phyloP scores from a whole-genome alignment of 1,140 invertebrate genomes.

The Megalonaias nervosa region DNA sequence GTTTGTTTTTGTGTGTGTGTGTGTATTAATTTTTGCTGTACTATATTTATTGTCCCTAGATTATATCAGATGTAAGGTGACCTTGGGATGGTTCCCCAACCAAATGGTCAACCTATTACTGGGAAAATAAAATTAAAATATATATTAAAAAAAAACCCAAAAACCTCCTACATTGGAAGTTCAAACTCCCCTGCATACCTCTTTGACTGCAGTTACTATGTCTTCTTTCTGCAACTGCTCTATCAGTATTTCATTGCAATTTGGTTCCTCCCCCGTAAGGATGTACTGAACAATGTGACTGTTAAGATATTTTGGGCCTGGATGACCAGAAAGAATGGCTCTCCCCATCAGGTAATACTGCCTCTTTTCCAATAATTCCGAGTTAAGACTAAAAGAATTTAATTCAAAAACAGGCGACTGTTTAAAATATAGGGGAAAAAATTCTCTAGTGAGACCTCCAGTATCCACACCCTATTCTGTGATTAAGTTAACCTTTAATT shows the following conservation, averaged over 20 bases:
- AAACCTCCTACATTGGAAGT: no score
- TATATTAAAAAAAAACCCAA: no score
- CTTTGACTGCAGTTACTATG: conserved; percentile 7
- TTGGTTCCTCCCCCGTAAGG: neutral
- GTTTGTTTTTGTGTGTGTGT: no score
- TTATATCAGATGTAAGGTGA: no score
- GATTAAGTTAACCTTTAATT: conserved; percentile 8
- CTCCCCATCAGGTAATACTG: conserved; percentile 8
- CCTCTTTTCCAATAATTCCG: conserved; percentile 3
- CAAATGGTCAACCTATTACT: no score
- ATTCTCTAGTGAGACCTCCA: conserved; percentile 28
- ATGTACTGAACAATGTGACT: conserved; percentile 10
- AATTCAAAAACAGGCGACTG: conserved; percentile 21
- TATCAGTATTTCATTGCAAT: neutral
- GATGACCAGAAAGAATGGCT: conserved; percentile 11
- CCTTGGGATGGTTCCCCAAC: no score
- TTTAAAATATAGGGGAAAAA: conserved; percentile 14
- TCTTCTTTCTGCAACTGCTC: conserved; percentile 1
- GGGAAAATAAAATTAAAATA: no score
- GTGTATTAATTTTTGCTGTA: no score
- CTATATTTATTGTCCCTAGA: no score
- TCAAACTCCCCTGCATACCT: neutral
- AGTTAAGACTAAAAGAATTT: conserved; percentile 6
- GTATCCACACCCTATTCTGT: conserved; percentile 28
- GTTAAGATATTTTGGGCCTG: conserved; percentile 3